Evolutionary conservation across 2,797 vertebrate species (phyloP).

Genomic region (Acropternis orthonyx): DNA sequence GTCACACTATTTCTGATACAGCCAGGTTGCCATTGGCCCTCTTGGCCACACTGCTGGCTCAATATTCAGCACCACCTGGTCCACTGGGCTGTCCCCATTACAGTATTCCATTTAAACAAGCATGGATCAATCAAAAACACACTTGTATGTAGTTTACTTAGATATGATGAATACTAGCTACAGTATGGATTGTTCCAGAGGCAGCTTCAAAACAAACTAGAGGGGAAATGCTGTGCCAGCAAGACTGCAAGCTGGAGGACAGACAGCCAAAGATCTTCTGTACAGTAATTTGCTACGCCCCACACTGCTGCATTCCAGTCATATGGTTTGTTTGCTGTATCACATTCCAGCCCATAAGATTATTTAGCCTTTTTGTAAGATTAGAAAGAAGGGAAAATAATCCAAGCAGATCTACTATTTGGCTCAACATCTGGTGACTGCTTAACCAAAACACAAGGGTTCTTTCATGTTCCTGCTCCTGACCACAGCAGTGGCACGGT

Average conservation of each 20-base stretch:
- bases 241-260: neutral
- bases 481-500: rapidly evolving
- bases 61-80: neutral
- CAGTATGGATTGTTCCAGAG: neutral
- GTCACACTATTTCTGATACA: neutral
- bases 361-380: conserved; percentile 11
- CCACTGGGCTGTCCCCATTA: neutral
- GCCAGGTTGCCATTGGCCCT: neutral
- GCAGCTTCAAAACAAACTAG: neutral
- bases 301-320: neutral
- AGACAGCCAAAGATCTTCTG: neutral
- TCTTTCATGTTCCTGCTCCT: neutral
- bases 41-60: neutral
- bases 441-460: neutral
- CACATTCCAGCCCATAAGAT: neutral
- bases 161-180: neutral
- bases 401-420: neutral
- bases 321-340: neutral
- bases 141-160: neutral
- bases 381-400: conserved; percentile 8
- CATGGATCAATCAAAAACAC: neutral
- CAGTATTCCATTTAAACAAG: neutral
- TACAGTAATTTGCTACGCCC: no score
- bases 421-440: neutral
- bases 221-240: neutral